Evolutionary conservation across 2,113 vertebrate genomes (phyloP), one percentile per base, ranked within the genome.

Genomic region (Gnathonemus echidnorhynchus): DNA sequence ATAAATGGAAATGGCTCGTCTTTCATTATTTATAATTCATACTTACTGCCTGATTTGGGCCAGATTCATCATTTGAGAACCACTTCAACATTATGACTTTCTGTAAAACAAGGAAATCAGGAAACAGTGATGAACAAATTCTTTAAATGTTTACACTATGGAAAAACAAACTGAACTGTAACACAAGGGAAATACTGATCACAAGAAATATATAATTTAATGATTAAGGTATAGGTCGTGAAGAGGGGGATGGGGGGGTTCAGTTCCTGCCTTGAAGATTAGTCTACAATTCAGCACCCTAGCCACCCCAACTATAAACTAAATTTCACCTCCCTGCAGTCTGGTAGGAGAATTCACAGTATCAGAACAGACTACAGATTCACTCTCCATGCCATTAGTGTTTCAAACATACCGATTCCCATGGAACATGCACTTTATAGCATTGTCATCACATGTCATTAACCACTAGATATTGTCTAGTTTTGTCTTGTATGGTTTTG

Each of bases 61-160:
- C 93, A 86, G 95, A 95, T 92, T 95, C 96, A 27, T 97, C 96
- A 86, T 93, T 94, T 3, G 95, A 95, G 89, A 95, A 93, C 97
- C 97, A 97, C 93, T 96, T 97, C 95, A 97, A 95, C 97, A 97
- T 97, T 95, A 91, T 89, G 15, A 88, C 88, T 94, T 94, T 80
- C 1, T 5, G 84, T 90, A 94, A 91, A 49, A 85, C 13, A 52
- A 21, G 62, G 11, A 86, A n/a, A 86, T 77, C 17, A 45, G 74
- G 3, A 27, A 88, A 15, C 6, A 35, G 31, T 17, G 9, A 62
- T 52, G 11, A 86, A 48, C 15, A 10, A 66, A 58, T 49, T 31
- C 58, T n/a, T 46, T 66, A 48, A 27, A 58, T 9, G 35, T 89
- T 39, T 86, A 58, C 58, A 42, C 24, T 39, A 7, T 17, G 56